Percentiles rank a stretch among this genome's conserved stretches.
Evolutionary conservation across 92 coral and sea anemone genomes (phyloP).

Genomic region (Virgularia gustaviana): DNA sequence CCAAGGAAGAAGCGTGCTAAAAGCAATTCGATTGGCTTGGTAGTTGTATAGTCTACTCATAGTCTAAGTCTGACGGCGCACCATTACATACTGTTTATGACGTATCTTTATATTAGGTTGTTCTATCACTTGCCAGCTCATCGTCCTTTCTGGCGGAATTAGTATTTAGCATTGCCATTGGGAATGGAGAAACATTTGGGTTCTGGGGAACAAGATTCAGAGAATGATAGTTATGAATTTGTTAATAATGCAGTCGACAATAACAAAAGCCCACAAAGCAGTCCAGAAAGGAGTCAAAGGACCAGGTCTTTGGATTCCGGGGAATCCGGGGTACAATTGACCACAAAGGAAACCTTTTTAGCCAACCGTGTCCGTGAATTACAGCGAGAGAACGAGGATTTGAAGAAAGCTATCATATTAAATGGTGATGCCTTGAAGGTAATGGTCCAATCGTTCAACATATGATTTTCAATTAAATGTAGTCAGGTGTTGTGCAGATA

Average conservation of each 20-base stretch:
- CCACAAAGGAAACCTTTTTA: background rate
- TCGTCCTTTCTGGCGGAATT: too few species aligned
- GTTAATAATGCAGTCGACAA: background rate
- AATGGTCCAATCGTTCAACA: background rate
- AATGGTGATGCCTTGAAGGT: constrained; percentile 26
- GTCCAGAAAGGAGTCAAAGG: too few species aligned
- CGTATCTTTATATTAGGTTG: too few species aligned
- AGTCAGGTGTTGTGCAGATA: too few species aligned
- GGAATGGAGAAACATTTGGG: background rate
- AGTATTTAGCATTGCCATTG: too few species aligned
- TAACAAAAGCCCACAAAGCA: background rate
- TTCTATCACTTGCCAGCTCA: too few species aligned
- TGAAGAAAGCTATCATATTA: background rate
- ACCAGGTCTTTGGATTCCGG: constrained; percentile 18
- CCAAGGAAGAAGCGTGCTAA: too few species aligned
- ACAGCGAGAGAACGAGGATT: constrained; percentile 27
- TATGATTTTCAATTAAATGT: too few species aligned
- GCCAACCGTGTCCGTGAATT: constrained; percentile 26
- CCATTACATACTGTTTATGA: too few species aligned
- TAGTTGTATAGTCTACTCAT: background rate
- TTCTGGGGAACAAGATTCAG: background rate
- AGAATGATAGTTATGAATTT: constrained; percentile 26
- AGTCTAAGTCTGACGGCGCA: background rate
- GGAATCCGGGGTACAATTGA: constrained; percentile 23
- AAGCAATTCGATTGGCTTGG: background rate